These are phyloP conservation scores for Anthopleura xanthogrammica DNA, from an alignment of 92 coral and sea anemone species.

Conservation along the genomic window DNA sequence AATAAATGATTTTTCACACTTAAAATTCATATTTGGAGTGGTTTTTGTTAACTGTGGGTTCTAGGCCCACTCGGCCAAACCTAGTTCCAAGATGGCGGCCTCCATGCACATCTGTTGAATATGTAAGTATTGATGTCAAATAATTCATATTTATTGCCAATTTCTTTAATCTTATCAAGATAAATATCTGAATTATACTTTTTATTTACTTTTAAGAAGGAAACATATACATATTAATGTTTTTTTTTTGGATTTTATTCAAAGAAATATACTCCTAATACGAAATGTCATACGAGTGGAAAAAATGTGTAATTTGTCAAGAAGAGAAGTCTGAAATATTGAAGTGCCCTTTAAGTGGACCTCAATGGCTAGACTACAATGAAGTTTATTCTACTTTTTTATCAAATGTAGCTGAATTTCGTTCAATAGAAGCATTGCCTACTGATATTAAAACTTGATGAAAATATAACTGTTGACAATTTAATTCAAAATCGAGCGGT, in stretches of 20 bases:
- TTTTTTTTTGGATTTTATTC: too few species aligned
- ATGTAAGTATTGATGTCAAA: background rate
- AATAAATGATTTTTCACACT: background rate
- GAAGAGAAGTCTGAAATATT: too few species aligned
- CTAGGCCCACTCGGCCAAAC: slow-evolving; percentile 7
- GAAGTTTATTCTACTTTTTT: too few species aligned
- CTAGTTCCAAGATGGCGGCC: slow-evolving; percentile 27
- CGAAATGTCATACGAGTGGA: too few species aligned
- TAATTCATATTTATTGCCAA: too few species aligned
- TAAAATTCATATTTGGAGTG: background rate
- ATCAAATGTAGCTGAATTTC: too few species aligned
- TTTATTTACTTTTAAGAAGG: too few species aligned
- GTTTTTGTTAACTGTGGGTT: background rate
- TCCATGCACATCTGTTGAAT: slow-evolving; percentile 4
- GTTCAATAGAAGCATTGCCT: background rate
- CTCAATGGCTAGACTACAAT: too few species aligned
- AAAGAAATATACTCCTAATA: too few species aligned
- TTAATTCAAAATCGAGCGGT: slow-evolving; percentile 10
- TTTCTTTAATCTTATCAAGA: background rate
- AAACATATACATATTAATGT: too few species aligned
- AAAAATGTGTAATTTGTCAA: too few species aligned
- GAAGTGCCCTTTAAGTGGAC: too few species aligned
- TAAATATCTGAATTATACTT: background rate
- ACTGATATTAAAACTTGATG: background rate
- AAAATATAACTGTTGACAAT: slow-evolving; percentile 23